Evolutionary conservation across 1,140 invertebrate genomes (phyloP).

Genomic region (Limonius californicus): DNA sequence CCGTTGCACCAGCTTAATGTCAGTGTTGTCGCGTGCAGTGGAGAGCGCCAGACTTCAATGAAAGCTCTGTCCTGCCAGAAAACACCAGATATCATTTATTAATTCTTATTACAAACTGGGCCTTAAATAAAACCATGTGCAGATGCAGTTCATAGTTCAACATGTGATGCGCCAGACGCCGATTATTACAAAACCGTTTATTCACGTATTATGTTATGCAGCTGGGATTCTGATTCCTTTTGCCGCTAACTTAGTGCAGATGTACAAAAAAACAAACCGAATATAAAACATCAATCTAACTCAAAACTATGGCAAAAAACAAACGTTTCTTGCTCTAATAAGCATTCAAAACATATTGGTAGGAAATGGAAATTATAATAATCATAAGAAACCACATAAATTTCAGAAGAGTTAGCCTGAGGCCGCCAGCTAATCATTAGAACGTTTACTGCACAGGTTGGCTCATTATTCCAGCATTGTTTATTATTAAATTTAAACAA

Average conservation of each 20-base stretch:
- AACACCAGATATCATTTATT: slow-evolving; percentile 14
- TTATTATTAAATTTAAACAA: neutral
- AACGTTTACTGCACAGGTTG: no score
- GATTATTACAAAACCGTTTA: slow-evolving; percentile 13
- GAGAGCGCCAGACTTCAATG: slow-evolving; percentile 8
- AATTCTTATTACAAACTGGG: slow-evolving; percentile 4
- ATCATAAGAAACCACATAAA: no score
- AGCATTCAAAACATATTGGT: no score
- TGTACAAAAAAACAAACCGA: slow-evolving; percentile 1
- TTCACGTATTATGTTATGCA: slow-evolving; percentile 8
- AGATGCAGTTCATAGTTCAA: slow-evolving; percentile 15
- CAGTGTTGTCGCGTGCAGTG: slow-evolving; percentile 4
- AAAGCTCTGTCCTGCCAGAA: neutral
- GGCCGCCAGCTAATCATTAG: no score
- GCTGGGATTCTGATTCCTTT: slow-evolving; percentile 4
- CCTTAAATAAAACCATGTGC: slow-evolving; percentile 11
- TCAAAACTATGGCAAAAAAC: no score
- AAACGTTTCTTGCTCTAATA: no score
- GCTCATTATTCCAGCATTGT: no score
- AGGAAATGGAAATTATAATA: no score
- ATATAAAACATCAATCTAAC: no score
- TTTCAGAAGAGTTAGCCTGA: no score
- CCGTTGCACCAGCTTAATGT: slow-evolving; percentile 6
- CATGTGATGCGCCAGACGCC: slow-evolving; percentile 11
- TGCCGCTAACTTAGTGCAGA: neutral